A percentile compares a stretch with the other conserved stretches of the same genome.
These are phyloP conservation scores for Nymphalis polychloros DNA, from an alignment of 2,888 invertebrate genomes.

Conservation along the genomic window DNA sequence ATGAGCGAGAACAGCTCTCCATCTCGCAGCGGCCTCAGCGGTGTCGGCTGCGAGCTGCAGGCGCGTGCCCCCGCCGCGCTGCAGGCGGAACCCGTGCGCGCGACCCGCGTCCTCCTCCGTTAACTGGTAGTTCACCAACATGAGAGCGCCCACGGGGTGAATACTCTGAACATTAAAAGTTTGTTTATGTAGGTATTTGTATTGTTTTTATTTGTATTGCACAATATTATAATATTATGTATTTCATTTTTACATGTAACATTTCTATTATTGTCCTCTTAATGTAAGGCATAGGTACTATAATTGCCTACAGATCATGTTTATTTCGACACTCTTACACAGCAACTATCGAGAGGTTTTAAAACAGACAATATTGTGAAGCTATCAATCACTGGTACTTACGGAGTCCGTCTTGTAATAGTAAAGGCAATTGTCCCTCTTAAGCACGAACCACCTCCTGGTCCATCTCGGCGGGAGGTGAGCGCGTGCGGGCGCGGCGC, in stretches of 20 bases:
- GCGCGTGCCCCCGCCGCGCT: constrained; percentile 86
- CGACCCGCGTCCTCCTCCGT: constrained; percentile 84
- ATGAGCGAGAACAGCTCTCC: constrained; percentile 89
- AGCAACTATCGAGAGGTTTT: too few relatives aligned
- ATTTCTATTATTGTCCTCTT: too few relatives aligned
- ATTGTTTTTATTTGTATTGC: neutral
- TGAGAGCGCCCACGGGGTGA: constrained; percentile 94
- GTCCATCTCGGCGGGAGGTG: constrained; percentile 87
- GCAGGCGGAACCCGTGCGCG: constrained; percentile 86
- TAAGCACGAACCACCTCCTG: constrained; percentile 93
- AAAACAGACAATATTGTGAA: too few relatives aligned
- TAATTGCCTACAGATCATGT: too few relatives aligned
- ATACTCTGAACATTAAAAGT: constrained; percentile 82
- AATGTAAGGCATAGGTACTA: too few relatives aligned
- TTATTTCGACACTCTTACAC: too few relatives aligned
- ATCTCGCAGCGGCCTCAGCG: constrained; percentile 86
- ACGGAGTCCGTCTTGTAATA: constrained; percentile 96
- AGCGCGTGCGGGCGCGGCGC: constrained; percentile 80
- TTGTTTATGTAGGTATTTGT: neutral
- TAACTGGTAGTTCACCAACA: constrained; percentile 91
- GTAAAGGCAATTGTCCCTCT: constrained; percentile 95
- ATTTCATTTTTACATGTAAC: too few relatives aligned
- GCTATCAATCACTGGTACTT: constrained; percentile 54
- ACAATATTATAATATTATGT: too few relatives aligned
- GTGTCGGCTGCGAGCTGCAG: constrained; percentile 91